These are phyloP conservation scores for Acinonyx jubatus DNA, from an alignment of 2,113 vertebrate genomes.

Conservation along the genomic window DNA sequence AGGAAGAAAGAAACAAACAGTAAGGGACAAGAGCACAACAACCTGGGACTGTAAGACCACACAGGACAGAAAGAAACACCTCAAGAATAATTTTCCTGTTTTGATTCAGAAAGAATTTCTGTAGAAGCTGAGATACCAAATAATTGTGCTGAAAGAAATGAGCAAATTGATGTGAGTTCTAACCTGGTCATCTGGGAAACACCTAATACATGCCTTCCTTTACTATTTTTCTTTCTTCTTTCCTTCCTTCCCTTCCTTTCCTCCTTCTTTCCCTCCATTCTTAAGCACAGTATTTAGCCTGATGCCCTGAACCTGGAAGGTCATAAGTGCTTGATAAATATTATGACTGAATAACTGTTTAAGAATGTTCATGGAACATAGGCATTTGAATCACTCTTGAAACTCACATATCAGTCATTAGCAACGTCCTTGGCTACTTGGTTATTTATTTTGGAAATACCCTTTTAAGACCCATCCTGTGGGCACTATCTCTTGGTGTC, in stretches of 20 bases:
- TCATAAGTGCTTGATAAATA: not conserved
- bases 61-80: not conserved
- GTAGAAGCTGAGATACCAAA: not conserved
- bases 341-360: not conserved
- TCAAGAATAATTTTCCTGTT: not conserved
- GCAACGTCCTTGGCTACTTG: not conserved
- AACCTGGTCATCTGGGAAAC: not conserved
- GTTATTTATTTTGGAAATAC: conserved; percentile 25
- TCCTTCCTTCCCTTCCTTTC: not conserved
- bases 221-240: too few relatives aligned
- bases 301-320: not conserved
- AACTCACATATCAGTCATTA: not conserved
- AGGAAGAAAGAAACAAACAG: not conserved
- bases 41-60: not conserved
- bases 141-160: not conserved
- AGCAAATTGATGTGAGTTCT: not conserved
- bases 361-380: not conserved
- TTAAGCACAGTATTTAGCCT: not conserved
- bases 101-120: not conserved
- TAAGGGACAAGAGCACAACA: not conserved
- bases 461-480: not conserved
- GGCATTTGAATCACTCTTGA: not conserved
- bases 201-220: not conserved
- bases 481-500: not conserved
- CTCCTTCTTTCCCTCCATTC: not conserved